Base-by-base conservation (phyloP, 2,888 invertebrate species). In the Tetanocera ferruginea region DNA sequence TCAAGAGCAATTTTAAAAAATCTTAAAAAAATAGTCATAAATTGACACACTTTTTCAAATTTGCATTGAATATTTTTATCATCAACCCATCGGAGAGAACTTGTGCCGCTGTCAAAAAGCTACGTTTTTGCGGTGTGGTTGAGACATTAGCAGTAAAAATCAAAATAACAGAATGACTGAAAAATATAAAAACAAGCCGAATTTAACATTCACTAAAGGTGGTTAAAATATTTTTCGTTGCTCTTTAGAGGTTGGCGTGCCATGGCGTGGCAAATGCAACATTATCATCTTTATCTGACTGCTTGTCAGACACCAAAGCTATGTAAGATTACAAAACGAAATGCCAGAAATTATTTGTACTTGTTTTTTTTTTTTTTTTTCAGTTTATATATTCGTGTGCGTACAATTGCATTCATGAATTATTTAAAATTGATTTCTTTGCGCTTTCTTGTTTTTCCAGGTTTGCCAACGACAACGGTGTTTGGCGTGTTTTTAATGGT, bases 371-470 rank as follows among this genome's bases (percentile, higher is more conserved):
- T 31, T 0, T 14, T 25, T 11, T 25, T 19, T n/a, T n/a, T n/a
- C n/a, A n/a, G n/a, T n/a, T 28, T 23, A 11, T 28, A 60, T 31
- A 2, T 60, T 60, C 5, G 9, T 60, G 14, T 17, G 5, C 60
- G 25, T 19, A 43, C 9, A 49, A 34, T 43, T 67, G 37, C 67
- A 67, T 49, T 67, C 37, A 67, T 67, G 67, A 67, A 67, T 67
- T 67, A 67, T 67, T 67, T 49, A 67, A 67, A 67, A 67, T 67
- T 67, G 67, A 37, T 43, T n/a, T 43, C 2, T 14, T 43, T 43
- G 43, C 43, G 43, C 8, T 37, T 14, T 43, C 31, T 43, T 43
- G 11, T 43, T 43, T 43, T 43, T 43, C 43, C n/a, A n/a, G n/a
- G n/a, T n/a, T n/a, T n/a, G 14, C 11, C 11, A 6, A 2, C 14